Base-by-base conservation (phyloP, 1,140 invertebrate species). In the Sminthurinus signatus region DNA sequence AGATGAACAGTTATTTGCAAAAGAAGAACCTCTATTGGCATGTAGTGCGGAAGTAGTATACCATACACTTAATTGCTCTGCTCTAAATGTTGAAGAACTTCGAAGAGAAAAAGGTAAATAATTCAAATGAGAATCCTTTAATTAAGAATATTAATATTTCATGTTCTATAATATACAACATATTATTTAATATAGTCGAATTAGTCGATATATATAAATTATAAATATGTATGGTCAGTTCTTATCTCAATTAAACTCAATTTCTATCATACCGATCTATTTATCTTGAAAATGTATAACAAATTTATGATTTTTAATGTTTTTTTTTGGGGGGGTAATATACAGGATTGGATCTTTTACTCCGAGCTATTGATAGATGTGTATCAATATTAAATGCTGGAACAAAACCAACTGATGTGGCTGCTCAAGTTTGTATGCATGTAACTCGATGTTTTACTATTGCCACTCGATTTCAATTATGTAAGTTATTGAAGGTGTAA, bases 21-120 rank as follows among this genome's bases (percentile, higher is more conserved):
- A 92, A 77, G 83, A 86, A 32, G 87, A 87, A 1, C 87, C 89
- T 25, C 77, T 99, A 21, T 77, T 99, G 67, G 85, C 88, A 3
- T 90, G 93, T 32, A 93, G 95, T 8, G 89, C 89, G 65, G 95
- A 99, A 78, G 81, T 99, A 5, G 90, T 91, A 28, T 97, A 95
- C 78, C 91, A 97, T 74, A 99, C 96, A 0, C 89, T 99, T 2
- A 87, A 90, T 70, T 98, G 94, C 79, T 99, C 96, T 2, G 87
- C 93, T 32, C 80, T 99, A 8, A 99, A 99, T 80, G 96, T 95
- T 0, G 95, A 99, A 79, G 96, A 99, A 78, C 79, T 99, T 42
- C 80, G 96, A 46, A 78, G 96, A 59, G 95, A 99, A 80, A 86
- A 87, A 63, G 96, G 96, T 21, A 82, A 98, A n/a, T n/a, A n/a